These are phyloP conservation scores for Pipistrellus pygmaeus DNA, from an alignment of 2,797 vertebrate genomes.

Conservation along the genomic window DNA sequence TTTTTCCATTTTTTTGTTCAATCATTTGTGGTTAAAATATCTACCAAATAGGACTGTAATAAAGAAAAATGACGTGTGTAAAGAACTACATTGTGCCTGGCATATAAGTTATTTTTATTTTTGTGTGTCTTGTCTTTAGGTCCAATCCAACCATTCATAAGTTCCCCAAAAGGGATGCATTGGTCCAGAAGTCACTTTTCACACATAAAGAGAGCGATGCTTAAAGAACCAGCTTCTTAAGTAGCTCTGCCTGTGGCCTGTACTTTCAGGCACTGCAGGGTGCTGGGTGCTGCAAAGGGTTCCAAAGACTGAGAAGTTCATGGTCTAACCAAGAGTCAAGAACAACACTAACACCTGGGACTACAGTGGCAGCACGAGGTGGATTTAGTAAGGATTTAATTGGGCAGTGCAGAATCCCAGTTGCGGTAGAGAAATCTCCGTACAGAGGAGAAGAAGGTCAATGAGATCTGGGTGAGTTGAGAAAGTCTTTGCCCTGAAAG, in stretches of 20 bases:
- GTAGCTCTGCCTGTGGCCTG: neutral
- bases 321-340: neutral
- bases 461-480: neutral
- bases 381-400: neutral
- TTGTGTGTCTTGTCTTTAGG: slow-evolving; percentile 26
- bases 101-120: neutral
- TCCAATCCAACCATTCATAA: neutral
- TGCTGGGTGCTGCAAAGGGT: neutral
- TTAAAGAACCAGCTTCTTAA: neutral
- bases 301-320: neutral
- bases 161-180: neutral
- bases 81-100: neutral
- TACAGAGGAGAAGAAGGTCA: neutral
- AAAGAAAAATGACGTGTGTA: neutral
- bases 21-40: slow-evolving; percentile 12
- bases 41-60: neutral
- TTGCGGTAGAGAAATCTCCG: neutral
- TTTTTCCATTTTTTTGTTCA: slow-evolving; percentile 46
- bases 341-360: no score
- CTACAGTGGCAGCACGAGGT: fast-evolving
- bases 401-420: neutral
- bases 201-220: neutral
- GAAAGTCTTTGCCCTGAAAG: neutral
- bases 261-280: neutral
- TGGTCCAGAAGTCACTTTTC: slow-evolving; percentile 33